Evolutionary conservation across 1,140 invertebrate genomes (phyloP).

Genomic region (Drosophila varians): DNA sequence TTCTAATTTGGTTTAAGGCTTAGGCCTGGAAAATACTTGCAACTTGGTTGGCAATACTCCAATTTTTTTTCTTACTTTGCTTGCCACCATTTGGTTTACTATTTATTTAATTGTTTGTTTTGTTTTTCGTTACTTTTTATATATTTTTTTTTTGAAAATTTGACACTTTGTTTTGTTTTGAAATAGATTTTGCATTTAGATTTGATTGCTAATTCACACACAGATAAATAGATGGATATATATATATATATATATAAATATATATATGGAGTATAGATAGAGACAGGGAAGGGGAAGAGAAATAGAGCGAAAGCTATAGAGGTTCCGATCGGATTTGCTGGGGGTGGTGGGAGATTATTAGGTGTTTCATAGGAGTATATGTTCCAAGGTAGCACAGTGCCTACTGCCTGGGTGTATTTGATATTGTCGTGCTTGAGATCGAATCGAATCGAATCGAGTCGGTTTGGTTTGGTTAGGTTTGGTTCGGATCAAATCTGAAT

Average conservation of each 20-base stretch:
- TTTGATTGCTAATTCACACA: conserved; percentile 38
- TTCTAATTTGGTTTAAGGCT: conserved; percentile 32
- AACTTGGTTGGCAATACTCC: conserved; percentile 47
- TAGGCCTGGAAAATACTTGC: conserved; percentile 48
- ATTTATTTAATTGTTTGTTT: conserved; percentile 12
- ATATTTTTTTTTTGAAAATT: conserved; percentile 55
- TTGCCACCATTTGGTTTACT: conserved; percentile 13
- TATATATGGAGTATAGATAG: not conserved
- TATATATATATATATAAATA: conserved; percentile 1
- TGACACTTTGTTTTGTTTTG: conserved; percentile 49
- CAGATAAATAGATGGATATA: conserved; percentile 20
- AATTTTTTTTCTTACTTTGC: conserved; percentile 12
- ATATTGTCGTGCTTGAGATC: conserved; percentile 56
- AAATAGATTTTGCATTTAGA: conserved; percentile 34
- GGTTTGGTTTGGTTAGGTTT: no score
- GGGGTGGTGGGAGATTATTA: conserved; percentile 26
- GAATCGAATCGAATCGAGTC: conserved; percentile 29
- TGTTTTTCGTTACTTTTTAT: conserved; percentile 4
- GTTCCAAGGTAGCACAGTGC: conserved; percentile 14
- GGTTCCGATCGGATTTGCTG: not conserved
- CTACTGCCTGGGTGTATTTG: conserved; percentile 7
- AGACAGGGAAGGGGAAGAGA: not conserved
- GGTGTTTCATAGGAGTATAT: not conserved
- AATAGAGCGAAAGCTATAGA: conserved; percentile 14
- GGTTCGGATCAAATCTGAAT: not conserved